phyloP scores from a whole-genome alignment of 2,797 vertebrate species.

The Channallabes apus region DNA sequence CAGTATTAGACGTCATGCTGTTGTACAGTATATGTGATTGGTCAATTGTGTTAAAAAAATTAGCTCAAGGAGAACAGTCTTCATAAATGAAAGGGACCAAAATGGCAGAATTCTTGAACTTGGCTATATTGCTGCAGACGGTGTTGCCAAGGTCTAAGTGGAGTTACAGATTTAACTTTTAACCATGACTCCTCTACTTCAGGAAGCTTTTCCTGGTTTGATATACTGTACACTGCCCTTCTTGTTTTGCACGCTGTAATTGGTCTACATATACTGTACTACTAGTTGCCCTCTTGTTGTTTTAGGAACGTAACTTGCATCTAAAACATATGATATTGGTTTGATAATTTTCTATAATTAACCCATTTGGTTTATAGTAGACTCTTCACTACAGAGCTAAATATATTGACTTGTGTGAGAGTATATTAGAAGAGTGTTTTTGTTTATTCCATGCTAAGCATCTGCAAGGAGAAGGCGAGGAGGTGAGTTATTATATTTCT shows the following conservation, averaged over 20 bases:
- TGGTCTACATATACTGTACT: background rate
- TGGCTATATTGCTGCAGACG: background rate
- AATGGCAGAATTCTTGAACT: background rate
- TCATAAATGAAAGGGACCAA: background rate
- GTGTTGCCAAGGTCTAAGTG: background rate
- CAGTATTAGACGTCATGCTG: background rate
- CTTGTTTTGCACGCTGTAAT: background rate
- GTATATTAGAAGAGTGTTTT: slow-evolving; percentile 47
- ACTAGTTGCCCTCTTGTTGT: background rate
- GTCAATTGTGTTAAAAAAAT: background rate
- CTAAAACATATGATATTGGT: background rate
- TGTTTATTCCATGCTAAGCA: slow-evolving; percentile 84
- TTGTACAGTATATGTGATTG: background rate
- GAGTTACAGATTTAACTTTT: slow-evolving; percentile 8
- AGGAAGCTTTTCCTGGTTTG: background rate
- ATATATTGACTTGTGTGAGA: slow-evolving; percentile 26
- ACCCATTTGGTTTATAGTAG: background rate
- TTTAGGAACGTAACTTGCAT: slow-evolving; percentile 7
- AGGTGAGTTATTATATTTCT: slow-evolving; percentile 82
- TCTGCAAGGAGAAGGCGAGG: slow-evolving; percentile 97
- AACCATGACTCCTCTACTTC: background rate
- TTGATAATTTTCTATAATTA: background rate
- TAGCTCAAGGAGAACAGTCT: background rate
- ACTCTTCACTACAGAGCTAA: background rate
- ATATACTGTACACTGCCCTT: background rate